Conservation (phyloP, 2,797 vertebrate genomes). For the Smutsia gigantea region DNA sequence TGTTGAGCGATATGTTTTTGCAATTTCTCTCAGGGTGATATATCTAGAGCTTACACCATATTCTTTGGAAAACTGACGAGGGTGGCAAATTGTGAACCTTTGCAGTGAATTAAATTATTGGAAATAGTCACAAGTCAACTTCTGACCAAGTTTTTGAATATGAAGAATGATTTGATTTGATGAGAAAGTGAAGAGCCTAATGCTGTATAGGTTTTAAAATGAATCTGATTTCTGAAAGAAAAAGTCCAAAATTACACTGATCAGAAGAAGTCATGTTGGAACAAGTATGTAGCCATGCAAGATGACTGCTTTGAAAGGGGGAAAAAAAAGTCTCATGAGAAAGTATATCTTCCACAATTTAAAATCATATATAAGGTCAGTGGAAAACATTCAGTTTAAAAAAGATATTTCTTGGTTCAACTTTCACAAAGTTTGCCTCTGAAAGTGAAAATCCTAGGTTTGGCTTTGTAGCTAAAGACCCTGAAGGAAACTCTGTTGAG, state of each 20-base stretch:
- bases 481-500: not conserved
- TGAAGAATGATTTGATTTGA: not conserved
- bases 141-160: conserved; percentile 11
- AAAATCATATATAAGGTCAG: not conserved
- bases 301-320: not conserved
- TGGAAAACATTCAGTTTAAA: not conserved
- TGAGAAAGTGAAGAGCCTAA: not conserved
- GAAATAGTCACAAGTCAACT: conserved; percentile 33
- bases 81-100: not conserved
- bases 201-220: conserved; percentile 32
- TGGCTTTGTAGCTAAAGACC: not conserved
- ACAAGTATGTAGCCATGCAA: not conserved
- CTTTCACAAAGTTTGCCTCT: conserved; percentile 12
- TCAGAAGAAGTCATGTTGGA: not conserved
- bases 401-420: conserved; percentile 6
- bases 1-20: conserved; percentile 2
- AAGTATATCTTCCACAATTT: not conserved
- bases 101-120: conserved; percentile 29
- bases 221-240: not conserved
- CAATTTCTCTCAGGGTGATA: not conserved
- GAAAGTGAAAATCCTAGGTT: not conserved
- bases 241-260: not conserved
- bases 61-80: conserved; percentile 4
- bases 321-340: not conserved
- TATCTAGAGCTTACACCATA: not conserved